These are phyloP conservation scores for Ibidorhyncha struthersii DNA, from an alignment of 2,113 vertebrate species.

Conservation along the genomic window DNA sequence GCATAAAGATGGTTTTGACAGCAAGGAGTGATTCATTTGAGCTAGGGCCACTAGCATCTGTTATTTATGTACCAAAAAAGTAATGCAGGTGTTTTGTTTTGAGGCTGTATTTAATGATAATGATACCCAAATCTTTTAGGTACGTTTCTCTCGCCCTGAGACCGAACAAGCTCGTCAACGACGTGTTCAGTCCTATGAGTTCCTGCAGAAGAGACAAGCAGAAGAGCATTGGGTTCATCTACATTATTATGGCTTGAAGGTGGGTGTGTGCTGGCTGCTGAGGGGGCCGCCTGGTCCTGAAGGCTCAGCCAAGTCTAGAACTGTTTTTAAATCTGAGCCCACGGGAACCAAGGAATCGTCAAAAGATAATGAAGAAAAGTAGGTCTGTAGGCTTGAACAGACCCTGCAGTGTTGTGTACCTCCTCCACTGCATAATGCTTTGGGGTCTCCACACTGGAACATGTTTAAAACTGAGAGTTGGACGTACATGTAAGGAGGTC, in stretches of 20 bases:
- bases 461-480: not conserved
- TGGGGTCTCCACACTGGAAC: not conserved
- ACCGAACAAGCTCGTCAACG: conserved; percentile 94
- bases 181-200: conserved; percentile 94
- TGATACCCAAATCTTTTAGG: conserved; percentile 69
- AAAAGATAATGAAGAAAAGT: not conserved
- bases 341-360: not conserved
- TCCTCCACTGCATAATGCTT: not conserved
- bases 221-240: conserved; percentile 96
- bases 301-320: not conserved
- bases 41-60: not conserved
- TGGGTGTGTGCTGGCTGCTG: conserved; percentile 45
- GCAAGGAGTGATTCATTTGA: not conserved
- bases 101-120: not conserved
- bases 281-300: not conserved
- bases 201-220: conserved; percentile 95
- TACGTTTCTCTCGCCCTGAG: conserved; percentile 93
- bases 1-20: not conserved
- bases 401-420: not conserved
- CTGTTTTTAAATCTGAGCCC: not conserved
- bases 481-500: fast-evolving
- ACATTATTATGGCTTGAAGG: conserved; percentile 87
- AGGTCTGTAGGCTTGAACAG: not conserved
- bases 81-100: not conserved
- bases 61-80: not conserved